A percentile compares a stretch with the other conserved stretches of the same genome.
These are phyloP conservation scores for Hippolais icterina DNA, from an alignment of 2,113 vertebrate species.

Conservation along the genomic window DNA sequence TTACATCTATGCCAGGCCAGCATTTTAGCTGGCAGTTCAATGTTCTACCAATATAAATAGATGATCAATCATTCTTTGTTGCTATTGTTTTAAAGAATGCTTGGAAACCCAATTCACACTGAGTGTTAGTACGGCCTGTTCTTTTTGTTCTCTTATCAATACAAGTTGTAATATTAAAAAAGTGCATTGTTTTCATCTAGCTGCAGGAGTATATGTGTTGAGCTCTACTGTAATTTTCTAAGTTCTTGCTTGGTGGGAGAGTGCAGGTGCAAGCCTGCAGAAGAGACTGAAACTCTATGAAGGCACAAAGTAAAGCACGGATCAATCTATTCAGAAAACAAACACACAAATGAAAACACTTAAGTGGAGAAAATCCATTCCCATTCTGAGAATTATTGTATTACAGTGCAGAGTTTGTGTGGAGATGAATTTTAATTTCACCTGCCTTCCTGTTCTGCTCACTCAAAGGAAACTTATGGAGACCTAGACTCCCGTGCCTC, in stretches of 20 bases:
- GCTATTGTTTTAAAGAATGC: conserved; percentile 51
- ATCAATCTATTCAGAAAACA: background rate
- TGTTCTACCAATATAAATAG: conserved; percentile 26
- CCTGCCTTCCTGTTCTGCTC: background rate
- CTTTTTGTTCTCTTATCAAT: conserved; percentile 39
- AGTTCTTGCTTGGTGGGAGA: background rate
- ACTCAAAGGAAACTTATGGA: background rate
- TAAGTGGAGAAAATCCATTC: background rate
- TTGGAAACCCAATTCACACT: background rate
- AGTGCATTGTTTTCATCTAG: conserved; percentile 13
- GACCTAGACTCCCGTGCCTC: background rate
- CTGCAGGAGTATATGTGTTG: background rate
- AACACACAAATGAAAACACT: background rate
- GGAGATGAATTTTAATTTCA: background rate
- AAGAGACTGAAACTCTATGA: background rate
- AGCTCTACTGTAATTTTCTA: background rate
- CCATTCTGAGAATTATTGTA: background rate
- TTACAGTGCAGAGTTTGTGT: background rate
- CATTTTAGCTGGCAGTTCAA: background rate
- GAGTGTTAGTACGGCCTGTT: conserved; percentile 20
- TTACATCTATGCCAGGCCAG: background rate
- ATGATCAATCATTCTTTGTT: conserved; percentile 49
- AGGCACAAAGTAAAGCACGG: background rate
- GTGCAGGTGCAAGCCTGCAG: background rate
- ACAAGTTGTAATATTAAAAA: background rate